These are phyloP conservation scores for Eumerus sabulonum DNA, from an alignment of 2,888 invertebrate genomes.

Conservation along the genomic window DNA sequence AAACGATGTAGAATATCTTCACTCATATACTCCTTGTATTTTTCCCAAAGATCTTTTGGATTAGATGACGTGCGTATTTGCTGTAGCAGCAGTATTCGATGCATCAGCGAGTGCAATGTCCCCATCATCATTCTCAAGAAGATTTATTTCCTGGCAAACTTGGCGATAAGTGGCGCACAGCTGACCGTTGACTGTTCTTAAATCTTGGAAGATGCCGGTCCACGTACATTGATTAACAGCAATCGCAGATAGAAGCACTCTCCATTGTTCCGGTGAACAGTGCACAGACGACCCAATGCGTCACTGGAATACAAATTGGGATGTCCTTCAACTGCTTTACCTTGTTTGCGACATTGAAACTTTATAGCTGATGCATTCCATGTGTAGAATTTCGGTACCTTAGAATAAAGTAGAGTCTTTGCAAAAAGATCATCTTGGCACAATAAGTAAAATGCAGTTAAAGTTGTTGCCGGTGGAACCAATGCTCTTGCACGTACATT, in stretches of 20 bases:
- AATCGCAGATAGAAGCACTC: constrained; percentile 74
- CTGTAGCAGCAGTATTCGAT: constrained; percentile 35
- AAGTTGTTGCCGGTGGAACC: constrained; percentile 70
- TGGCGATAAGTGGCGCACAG: constrained; percentile 71
- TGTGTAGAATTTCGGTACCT: constrained; percentile 29
- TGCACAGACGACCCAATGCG: constrained; percentile 74
- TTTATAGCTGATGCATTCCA: constrained; percentile 70
- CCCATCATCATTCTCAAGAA: constrained; percentile 72
- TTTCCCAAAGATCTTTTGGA: too few species aligned
- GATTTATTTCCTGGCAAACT: constrained; percentile 63
- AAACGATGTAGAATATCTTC: too few species aligned
- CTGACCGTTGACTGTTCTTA: constrained; percentile 74
- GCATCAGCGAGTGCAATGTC: constrained; percentile 52
- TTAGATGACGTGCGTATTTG: too few species aligned
- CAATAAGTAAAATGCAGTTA: constrained; percentile 74
- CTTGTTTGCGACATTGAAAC: constrained; percentile 70
- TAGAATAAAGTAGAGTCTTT: constrained; percentile 72
- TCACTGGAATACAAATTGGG: constrained; percentile 53
- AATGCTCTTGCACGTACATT: constrained; percentile 70
- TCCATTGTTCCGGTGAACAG: constrained; percentile 74
- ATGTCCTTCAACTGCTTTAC: too few species aligned
- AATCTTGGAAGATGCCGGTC: constrained; percentile 44
- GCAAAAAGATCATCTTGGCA: constrained; percentile 71
- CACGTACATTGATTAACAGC: constrained; percentile 71
- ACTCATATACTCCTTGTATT: too few species aligned